Conservation (phyloP, 1,140 invertebrate species). For the Orchesella cincta region DNA sequence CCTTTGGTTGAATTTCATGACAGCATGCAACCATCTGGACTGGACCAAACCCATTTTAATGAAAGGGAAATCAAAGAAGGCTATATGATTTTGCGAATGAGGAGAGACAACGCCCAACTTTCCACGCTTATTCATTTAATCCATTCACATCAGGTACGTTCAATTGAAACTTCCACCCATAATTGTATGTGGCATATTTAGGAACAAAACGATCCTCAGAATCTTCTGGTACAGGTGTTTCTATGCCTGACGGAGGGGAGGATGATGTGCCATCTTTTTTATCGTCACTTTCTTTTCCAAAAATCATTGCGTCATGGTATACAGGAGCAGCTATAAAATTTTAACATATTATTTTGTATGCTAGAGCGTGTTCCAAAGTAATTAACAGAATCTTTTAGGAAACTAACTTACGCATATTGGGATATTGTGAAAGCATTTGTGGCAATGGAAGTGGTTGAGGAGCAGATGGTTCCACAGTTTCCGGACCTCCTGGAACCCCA, state of each 20-base stretch:
- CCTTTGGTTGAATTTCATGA: no score
- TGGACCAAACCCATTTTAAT: no score
- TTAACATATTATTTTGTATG: not conserved
- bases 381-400: no score
- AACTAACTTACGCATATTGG: constrained; percentile 41
- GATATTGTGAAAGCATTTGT: constrained; percentile 23
- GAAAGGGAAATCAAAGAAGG: no score
- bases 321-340: not conserved
- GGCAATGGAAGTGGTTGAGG: constrained; percentile 14
- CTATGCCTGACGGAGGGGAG: not conserved
- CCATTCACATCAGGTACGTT: not conserved
- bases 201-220: not conserved
- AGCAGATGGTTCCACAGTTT: not conserved
- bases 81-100: no score
- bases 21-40: no score
- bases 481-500: not conserved
- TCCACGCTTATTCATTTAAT: no score
- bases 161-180: not conserved
- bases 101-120: constrained; percentile 4
- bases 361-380: no score
- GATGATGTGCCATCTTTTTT: not conserved
- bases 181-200: constrained; percentile 2
- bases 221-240: not conserved
- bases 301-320: not conserved
- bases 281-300: not conserved